Evolutionary conservation across 2,888 invertebrate genomes (phyloP).

Genomic region (Embidobia sp.): DNA sequence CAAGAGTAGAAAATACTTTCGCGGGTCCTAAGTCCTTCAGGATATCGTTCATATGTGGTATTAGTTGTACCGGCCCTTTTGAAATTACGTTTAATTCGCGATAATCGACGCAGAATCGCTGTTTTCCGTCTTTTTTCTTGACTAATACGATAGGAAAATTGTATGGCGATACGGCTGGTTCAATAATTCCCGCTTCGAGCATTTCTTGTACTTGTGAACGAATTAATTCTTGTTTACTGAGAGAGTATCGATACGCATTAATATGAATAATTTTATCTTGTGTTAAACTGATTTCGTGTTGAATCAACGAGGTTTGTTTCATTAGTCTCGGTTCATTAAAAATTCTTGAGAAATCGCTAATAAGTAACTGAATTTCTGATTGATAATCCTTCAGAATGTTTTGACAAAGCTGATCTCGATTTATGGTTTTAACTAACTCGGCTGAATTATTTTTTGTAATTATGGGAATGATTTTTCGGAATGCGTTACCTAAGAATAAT

Average conservation of each 20-base stretch:
- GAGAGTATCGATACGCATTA: background rate
- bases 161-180: constrained; percentile 56
- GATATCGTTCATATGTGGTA: constrained; percentile 20
- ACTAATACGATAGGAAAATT: constrained; percentile 62
- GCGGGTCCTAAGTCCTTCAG: constrained; percentile 62
- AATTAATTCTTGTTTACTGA: constrained; percentile 14
- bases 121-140: constrained; percentile 50
- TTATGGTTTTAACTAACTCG: no score
- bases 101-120: constrained; percentile 65
- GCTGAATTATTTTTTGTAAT: background rate
- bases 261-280: background rate
- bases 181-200: constrained; percentile 59
- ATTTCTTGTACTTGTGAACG: constrained; percentile 60
- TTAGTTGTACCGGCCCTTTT: background rate
- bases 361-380: background rate
- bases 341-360: background rate
- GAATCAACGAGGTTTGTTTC: background rate
- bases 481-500: background rate
- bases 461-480: background rate
- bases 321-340: background rate
- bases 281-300: background rate
- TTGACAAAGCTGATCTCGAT: no score
- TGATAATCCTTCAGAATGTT: no score
- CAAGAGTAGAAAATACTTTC: constrained; percentile 69
- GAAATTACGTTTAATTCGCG: constrained; percentile 18